Evolutionary conservation across 1,140 invertebrate genomes (phyloP).

Genomic region (Magallana angulata): DNA sequence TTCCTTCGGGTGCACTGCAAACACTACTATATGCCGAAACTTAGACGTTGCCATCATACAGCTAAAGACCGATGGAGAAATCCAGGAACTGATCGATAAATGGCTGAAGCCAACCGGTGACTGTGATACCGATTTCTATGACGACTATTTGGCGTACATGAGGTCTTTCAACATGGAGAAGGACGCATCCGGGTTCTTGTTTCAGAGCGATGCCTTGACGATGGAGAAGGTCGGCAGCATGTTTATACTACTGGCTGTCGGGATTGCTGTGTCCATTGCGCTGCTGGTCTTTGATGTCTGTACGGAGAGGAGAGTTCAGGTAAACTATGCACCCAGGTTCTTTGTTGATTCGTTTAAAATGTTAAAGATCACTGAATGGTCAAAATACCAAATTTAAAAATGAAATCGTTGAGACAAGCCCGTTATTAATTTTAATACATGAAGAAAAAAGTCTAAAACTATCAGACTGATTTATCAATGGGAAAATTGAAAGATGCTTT

Average conservation of each 20-base stretch:
- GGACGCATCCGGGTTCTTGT: not conserved
- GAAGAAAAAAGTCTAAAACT: no score
- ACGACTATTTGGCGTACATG: conserved; percentile 4
- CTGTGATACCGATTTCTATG: conserved; percentile 25
- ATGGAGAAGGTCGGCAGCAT: conserved; percentile 35
- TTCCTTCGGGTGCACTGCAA: conserved; percentile 33
- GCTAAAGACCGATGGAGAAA: conserved; percentile 27
- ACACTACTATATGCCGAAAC: not conserved
- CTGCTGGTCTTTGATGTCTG: conserved; percentile 40
- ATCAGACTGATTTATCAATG: no score
- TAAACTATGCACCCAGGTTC: not conserved
- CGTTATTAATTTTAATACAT: no score
- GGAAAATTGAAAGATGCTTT: not conserved
- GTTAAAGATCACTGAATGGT: not conserved
- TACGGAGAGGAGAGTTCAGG: conserved; percentile 15
- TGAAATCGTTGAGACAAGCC: no score
- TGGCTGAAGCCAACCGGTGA: not conserved
- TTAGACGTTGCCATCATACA: conserved; percentile 42
- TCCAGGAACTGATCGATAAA: conserved; percentile 18
- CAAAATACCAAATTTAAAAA: no score
- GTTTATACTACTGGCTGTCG: conserved; percentile 28
- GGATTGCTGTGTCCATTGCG: conserved; percentile 21
- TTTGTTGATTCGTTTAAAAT: no score
- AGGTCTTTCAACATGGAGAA: not conserved
- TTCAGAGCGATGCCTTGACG: not conserved